Conservation (phyloP, 2,888 invertebrate species). For the Gortyna flavago region DNA sequence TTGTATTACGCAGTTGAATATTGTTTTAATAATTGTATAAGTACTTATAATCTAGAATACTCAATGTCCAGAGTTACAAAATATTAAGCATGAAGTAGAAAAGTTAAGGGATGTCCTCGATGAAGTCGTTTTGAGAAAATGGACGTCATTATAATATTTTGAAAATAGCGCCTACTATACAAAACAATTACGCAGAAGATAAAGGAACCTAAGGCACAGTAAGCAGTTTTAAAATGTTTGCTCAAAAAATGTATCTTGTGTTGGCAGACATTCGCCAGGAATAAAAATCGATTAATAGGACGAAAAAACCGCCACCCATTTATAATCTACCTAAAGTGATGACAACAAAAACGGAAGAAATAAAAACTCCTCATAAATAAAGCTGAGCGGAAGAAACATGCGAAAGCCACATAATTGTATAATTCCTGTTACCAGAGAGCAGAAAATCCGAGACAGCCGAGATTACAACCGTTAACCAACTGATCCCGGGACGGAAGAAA, state of each 20-base stretch:
- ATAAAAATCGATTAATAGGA: constrained; percentile 4
- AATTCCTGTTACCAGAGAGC: constrained; percentile 83
- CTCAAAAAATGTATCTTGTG: not conserved
- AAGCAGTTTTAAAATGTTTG: not conserved
- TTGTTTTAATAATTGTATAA: constrained; percentile 2
- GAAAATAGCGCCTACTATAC: too few relatives aligned
- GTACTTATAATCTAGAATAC: not conserved
- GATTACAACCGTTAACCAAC: constrained; percentile 89
- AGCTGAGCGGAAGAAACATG: constrained; percentile 76
- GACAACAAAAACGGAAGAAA: constrained; percentile 40
- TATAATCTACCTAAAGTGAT: constrained; percentile 43
- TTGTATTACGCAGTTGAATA: constrained; percentile 28
- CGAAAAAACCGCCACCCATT: constrained; percentile 17
- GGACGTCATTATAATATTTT: not conserved
- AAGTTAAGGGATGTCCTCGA: not conserved
- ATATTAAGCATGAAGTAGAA: not conserved
- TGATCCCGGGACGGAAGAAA: constrained; percentile 88
- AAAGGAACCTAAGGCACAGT: not conserved
- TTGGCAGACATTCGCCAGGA: not conserved
- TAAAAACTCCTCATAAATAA: constrained; percentile 70
- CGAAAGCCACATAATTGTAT: constrained; percentile 84
- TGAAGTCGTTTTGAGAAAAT: not conserved
- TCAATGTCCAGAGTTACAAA: not conserved
- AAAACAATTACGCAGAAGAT: not conserved
- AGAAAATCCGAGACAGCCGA: constrained; percentile 85